These are phyloP conservation scores for Oligia latruncula DNA, from an alignment of 2,888 invertebrate species.

Conservation along the genomic window DNA sequence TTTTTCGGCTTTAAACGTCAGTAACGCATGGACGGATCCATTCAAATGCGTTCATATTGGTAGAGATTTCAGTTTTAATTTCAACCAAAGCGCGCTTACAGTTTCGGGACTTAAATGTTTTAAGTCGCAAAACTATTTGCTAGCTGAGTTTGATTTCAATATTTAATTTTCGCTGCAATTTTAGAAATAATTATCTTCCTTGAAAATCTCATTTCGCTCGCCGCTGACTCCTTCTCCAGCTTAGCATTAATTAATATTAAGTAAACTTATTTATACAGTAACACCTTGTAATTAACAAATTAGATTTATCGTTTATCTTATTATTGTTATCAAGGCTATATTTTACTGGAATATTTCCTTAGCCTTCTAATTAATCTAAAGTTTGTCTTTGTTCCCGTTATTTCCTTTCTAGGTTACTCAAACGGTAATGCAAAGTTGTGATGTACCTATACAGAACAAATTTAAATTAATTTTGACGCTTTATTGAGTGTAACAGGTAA, in stretches of 20 bases:
- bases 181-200: background rate
- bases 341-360: conserved; percentile 3
- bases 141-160: background rate
- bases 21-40: background rate
- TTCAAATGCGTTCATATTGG: background rate
- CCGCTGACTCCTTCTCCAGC: background rate
- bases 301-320: conserved; percentile 11
- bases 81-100: background rate
- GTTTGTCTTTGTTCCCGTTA: conserved; percentile 8
- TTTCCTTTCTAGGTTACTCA: background rate
- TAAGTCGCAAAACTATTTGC: background rate
- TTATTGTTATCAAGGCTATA: background rate
- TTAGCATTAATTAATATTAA: conserved; percentile 15
- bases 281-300: conserved; percentile 12
- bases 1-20: background rate
- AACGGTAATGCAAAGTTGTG: background rate
- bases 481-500: background rate
- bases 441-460: background rate
- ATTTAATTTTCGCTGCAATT: background rate
- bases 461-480: background rate
- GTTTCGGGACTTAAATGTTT: background rate
- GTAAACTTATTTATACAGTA: conserved; percentile 23
- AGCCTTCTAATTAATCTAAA: conserved; percentile 17
- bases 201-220: conserved; percentile 13
- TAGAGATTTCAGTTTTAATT: background rate